phyloP scores from a whole-genome alignment of 1,140 invertebrate genomes.

The Vanessa tameamea region DNA sequence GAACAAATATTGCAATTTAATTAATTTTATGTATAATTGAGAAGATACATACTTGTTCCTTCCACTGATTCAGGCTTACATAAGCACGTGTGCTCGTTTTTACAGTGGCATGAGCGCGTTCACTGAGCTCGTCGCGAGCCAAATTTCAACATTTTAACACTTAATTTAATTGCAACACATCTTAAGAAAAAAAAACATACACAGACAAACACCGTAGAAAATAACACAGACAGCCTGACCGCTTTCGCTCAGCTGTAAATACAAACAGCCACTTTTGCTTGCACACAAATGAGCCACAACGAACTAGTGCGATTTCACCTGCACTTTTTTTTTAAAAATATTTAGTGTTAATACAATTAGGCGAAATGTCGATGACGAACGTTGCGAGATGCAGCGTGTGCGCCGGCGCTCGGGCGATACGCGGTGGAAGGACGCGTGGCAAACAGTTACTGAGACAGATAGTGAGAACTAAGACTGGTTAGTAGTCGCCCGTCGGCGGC shows the following conservation, averaged over 20 bases:
- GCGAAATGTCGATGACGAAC: constrained; percentile 6
- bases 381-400: constrained; percentile 20
- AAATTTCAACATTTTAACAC: constrained; percentile 74
- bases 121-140: constrained; percentile 64
- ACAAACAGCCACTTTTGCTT: constrained; percentile 40
- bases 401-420: constrained; percentile 20
- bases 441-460: constrained; percentile 39
- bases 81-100: constrained; percentile 68
- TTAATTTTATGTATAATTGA: constrained; percentile 1
- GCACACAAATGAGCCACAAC: constrained; percentile 29
- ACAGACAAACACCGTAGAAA: constrained; percentile 54
- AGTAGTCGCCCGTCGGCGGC: constrained; percentile 31
- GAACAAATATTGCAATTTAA: background rate
- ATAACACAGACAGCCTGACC: constrained; percentile 55
- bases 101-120: constrained; percentile 59
- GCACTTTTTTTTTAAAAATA: background rate
- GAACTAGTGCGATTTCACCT: constrained; percentile 22
- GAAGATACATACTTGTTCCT: constrained; percentile 50
- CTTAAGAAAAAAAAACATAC: constrained; percentile 64
- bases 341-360: constrained; percentile 3
- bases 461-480: constrained; percentile 33
- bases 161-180: constrained; percentile 73
- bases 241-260: constrained; percentile 72
- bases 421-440: constrained; percentile 45
- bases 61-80: constrained; percentile 64